phyloP scores from a whole-genome alignment of 2,113 vertebrate species.

The Ailuropoda melanoleuca region DNA sequence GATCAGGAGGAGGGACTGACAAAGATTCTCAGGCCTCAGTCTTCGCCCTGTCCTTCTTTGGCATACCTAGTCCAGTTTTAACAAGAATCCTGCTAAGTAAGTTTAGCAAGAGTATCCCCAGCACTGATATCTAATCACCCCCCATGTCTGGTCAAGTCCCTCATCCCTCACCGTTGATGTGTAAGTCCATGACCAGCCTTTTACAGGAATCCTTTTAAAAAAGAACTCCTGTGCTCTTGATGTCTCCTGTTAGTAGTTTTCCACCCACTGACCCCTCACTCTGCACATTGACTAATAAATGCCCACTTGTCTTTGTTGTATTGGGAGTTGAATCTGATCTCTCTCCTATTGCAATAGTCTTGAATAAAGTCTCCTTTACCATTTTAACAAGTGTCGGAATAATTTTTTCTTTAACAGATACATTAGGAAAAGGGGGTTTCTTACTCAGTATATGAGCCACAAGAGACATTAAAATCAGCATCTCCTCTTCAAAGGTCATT shows the following conservation, averaged over 20 bases:
- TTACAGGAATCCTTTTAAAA: neutral
- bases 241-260: neutral
- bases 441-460: neutral
- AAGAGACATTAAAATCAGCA: neutral
- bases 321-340: neutral
- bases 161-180: neutral
- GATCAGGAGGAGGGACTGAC: neutral
- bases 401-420: neutral
- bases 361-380: neutral
- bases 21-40: neutral
- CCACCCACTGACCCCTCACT: neutral
- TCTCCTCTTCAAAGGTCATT: slow-evolving; percentile 3
- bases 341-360: neutral
- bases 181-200: neutral
- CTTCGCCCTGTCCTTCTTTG: neutral
- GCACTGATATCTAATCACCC: neutral
- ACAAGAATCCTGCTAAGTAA: neutral
- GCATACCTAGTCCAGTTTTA: neutral
- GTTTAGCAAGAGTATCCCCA: neutral
- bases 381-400: slow-evolving; percentile 1
- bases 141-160: neutral
- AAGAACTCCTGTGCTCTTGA: neutral
- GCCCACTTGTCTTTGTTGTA: neutral
- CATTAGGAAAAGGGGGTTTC: neutral
- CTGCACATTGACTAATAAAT: neutral